Conservation (phyloP, 1,140 invertebrate genomes). For the Hyposmocoma kahamanoa region DNA sequence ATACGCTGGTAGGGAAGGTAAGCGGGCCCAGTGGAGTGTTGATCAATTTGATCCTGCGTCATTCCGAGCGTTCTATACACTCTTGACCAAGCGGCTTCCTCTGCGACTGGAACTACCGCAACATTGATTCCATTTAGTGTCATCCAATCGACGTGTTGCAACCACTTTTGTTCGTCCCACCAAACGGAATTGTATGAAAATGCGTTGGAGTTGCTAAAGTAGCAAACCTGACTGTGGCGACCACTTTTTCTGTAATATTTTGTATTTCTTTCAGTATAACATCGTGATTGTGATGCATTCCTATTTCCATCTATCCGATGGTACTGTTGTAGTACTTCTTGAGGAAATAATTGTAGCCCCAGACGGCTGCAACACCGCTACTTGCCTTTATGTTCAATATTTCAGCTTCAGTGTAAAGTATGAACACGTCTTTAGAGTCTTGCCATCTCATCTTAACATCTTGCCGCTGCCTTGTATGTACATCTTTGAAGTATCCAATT, state of each 20-base stretch:
- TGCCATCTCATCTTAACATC: too few species aligned
- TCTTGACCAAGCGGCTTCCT: conserved; percentile 90
- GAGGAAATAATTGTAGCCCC: conserved; percentile 92
- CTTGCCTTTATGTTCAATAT: conserved; percentile 77
- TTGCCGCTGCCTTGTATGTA: too few species aligned
- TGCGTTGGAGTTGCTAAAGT: conserved; percentile 96
- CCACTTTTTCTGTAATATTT: too few species aligned
- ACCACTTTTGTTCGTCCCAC: conserved; percentile 91
- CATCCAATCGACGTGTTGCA: conserved; percentile 96
- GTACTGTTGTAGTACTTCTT: conserved; percentile 89
- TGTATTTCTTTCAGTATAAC: too few species aligned
- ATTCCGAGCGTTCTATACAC: conserved; percentile 86
- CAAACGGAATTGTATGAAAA: conserved; percentile 93
- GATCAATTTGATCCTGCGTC: conserved; percentile 82
- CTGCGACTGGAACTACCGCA: conserved; percentile 89
- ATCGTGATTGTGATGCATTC: too few species aligned
- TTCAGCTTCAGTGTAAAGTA: conserved; percentile 28
- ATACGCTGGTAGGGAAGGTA: conserved; percentile 96
- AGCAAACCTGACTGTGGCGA: too few species aligned
- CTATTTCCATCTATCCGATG: conserved; percentile 87
- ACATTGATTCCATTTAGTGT: conserved; percentile 95
- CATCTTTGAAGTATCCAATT: too few species aligned
- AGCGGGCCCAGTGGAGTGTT: conserved; percentile 92
- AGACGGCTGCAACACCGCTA: conserved; percentile 86
- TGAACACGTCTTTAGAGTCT: conserved; percentile 49